Evolutionary conservation across 2,113 vertebrate genomes (phyloP).

Genomic region (Nyctereutes procyonoides): DNA sequence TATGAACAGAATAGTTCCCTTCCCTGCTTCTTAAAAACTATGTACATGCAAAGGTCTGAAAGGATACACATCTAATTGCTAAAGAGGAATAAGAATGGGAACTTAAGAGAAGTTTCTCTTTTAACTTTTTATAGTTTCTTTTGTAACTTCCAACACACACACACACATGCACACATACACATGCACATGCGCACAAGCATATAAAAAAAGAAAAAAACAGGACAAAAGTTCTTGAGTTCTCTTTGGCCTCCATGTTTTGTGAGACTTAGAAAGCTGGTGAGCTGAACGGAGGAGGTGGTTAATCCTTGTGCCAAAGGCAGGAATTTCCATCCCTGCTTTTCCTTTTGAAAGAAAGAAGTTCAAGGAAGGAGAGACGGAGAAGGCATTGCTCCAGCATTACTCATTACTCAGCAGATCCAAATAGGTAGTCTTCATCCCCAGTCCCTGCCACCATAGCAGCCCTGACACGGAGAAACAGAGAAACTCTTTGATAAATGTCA

Average conservation of each 20-base stretch:
- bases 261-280: background rate
- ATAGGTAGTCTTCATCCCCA: constrained; percentile 60
- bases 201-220: background rate
- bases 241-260: background rate
- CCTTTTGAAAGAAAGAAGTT: background rate
- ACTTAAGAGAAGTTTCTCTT: background rate
- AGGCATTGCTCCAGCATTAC: background rate
- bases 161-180: background rate
- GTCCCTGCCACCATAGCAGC: constrained; percentile 6
- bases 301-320: constrained; percentile 25
- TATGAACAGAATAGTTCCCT: background rate
- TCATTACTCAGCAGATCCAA: background rate
- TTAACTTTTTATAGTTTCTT: constrained; percentile 34
- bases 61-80: background rate
- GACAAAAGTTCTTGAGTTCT: background rate
- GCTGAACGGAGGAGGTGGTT: background rate
- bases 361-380: background rate
- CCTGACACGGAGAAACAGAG: constrained; percentile 70
- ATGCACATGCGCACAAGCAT: background rate
- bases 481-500: constrained; percentile 96
- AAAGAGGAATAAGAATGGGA: background rate
- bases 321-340: background rate
- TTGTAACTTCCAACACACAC: background rate
- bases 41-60: background rate
- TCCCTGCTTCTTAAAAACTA: constrained; percentile 18